phyloP scores from a whole-genome alignment of 2,113 vertebrate genomes.

The Zosterops pallidus region DNA sequence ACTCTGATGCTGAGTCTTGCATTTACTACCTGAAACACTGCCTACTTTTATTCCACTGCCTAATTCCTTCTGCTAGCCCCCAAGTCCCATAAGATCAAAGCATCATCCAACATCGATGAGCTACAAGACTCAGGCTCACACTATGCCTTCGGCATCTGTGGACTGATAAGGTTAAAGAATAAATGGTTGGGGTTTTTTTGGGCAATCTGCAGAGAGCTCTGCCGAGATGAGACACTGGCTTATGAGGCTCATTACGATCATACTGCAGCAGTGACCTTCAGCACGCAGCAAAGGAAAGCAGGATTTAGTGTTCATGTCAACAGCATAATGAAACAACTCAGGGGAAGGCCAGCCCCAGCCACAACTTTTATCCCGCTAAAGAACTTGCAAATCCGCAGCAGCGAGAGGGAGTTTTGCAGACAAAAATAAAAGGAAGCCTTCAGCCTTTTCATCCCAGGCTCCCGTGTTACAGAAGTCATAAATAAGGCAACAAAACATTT shows the following conservation, averaged over 20 bases:
- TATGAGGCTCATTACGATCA: slow-evolving; percentile 52
- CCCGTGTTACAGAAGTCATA: background rate
- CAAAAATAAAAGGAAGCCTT: slow-evolving; percentile 17
- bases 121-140: slow-evolving; percentile 33
- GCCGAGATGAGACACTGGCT: slow-evolving; percentile 54
- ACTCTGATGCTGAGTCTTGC: background rate
- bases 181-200: background rate
- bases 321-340: slow-evolving; percentile 65
- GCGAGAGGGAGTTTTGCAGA: background rate
- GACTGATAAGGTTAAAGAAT: slow-evolving; percentile 32
- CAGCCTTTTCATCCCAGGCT: background rate
- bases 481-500: slow-evolving; percentile 31
- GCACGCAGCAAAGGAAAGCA: slow-evolving; percentile 60
- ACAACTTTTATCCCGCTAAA: slow-evolving; percentile 46
- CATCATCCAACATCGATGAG: background rate
- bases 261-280: slow-evolving; percentile 63
- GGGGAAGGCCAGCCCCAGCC: slow-evolving; percentile 53
- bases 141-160: background rate
- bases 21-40: background rate
- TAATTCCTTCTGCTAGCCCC: background rate
- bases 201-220: background rate
- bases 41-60: background rate
- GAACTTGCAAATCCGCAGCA: background rate
- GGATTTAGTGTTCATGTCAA: slow-evolving; percentile 68
- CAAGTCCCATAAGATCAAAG: background rate